A percentile compares a stretch with the other conserved stretches of the same genome.
These are phyloP conservation scores for Scolopax rusticola DNA, from an alignment of 2,797 vertebrate species.

Conservation along the genomic window DNA sequence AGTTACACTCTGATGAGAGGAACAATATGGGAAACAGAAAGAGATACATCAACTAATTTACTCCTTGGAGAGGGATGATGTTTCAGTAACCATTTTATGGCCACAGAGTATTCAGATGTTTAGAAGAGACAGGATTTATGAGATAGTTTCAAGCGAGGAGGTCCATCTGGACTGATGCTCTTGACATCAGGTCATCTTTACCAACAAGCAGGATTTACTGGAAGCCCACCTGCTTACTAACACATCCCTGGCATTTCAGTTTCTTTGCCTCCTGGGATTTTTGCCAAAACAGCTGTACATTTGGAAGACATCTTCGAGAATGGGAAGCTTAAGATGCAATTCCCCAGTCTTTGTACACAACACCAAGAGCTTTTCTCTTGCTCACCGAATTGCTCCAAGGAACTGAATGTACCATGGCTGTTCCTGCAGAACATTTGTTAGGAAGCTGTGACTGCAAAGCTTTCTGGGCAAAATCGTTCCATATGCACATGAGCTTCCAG, in stretches of 20 bases:
- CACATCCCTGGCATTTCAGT: accelerated
- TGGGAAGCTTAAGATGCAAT: not conserved
- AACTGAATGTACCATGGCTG: accelerated
- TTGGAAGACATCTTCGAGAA: not conserved
- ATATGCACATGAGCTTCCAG: accelerated
- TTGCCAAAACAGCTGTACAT: not conserved
- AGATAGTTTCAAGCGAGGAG: not conserved
- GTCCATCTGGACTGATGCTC: not conserved
- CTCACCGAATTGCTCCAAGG: not conserved
- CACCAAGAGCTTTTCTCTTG: not conserved
- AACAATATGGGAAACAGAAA: not conserved
- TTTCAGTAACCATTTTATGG: not conserved
- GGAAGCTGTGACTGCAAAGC: not conserved
- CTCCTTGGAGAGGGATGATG: not conserved
- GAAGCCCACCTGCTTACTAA: not conserved
- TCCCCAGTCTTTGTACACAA: not conserved
- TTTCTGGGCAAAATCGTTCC: accelerated
- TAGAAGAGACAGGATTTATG: not conserved
- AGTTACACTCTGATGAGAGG: not conserved
- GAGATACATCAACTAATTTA: not conserved
- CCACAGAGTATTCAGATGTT: not conserved
- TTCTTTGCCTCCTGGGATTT: not conserved
- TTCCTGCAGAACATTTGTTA: not conserved
- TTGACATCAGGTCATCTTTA: not conserved
- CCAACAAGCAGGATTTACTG: not conserved